Evolutionary conservation across 1,140 invertebrate species (phyloP).

Genomic region (Steinernema khuongi): DNA sequence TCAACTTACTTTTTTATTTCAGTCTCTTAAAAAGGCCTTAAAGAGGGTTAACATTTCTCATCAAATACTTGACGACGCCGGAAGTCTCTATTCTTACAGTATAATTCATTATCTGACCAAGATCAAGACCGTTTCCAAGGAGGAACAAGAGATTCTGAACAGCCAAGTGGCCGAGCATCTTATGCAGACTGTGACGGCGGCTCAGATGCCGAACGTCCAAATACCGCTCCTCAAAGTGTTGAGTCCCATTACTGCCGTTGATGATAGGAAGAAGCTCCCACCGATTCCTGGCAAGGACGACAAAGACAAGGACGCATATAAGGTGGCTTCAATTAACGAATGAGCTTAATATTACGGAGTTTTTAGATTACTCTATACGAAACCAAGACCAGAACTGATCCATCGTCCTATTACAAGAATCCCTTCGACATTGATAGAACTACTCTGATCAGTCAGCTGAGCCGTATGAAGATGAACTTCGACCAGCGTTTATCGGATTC

Average conservation of each 20-base stretch:
- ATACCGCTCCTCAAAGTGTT: neutral
- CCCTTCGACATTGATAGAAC: slow-evolving; percentile 87
- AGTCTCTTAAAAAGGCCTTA: slow-evolving; percentile 81
- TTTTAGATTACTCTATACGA: slow-evolving; percentile 11
- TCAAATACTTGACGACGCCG: slow-evolving; percentile 78
- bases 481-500: slow-evolving; percentile 74
- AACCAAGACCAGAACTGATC: slow-evolving; percentile 12
- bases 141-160: slow-evolving; percentile 35
- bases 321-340: slow-evolving; percentile 56
- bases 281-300: neutral
- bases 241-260: neutral
- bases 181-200: neutral
- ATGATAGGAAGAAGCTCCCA: neutral
- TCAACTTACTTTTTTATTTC: slow-evolving; percentile 55
- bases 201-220: neutral
- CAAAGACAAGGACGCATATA: slow-evolving; percentile 58
- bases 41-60: slow-evolving; percentile 78
- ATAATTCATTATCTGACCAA: slow-evolving; percentile 89
- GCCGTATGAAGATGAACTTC: slow-evolving; percentile 88
- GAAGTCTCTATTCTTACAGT: slow-evolving; percentile 81
- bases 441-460: slow-evolving; percentile 81
- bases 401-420: slow-evolving; percentile 75
- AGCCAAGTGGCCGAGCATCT: slow-evolving; percentile 24
- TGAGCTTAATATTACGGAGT: slow-evolving; percentile 24
- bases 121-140: slow-evolving; percentile 72